phyloP scores from a whole-genome alignment of 2,113 vertebrate species.

The Rhea americana region DNA sequence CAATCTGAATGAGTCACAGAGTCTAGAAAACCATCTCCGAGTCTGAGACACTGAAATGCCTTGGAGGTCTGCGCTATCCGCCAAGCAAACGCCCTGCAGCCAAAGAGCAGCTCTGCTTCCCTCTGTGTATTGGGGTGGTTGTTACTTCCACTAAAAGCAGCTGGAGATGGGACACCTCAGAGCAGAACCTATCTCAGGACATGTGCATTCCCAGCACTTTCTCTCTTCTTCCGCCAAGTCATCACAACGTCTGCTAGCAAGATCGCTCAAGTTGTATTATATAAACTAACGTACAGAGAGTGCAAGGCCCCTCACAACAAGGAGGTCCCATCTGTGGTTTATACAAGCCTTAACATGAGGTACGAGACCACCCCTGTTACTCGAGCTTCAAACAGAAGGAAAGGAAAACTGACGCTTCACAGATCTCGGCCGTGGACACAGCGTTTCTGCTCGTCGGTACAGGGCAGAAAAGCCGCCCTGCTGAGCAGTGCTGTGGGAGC shows the following conservation, averaged over 20 bases:
- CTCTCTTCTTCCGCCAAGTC: rapidly evolving
- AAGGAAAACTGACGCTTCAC: background rate
- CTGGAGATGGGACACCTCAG: rapidly evolving
- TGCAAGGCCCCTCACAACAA: rapidly evolving
- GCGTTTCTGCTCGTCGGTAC: rapidly evolving
- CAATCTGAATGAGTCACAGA: background rate
- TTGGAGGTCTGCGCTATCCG: background rate
- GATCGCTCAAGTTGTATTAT: rapidly evolving
- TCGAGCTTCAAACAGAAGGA: background rate
- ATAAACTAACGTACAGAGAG: rapidly evolving
- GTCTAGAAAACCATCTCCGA: background rate
- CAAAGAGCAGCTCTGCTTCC: background rate
- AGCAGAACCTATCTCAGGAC: background rate
- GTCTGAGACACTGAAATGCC: background rate
- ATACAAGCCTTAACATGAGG: background rate
- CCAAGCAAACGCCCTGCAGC: background rate
- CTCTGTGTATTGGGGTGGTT: rapidly evolving
- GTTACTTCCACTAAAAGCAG: background rate
- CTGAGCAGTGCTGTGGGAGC: rapidly evolving
- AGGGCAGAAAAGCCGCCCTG: background rate
- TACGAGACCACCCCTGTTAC: background rate
- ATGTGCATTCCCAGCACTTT: rapidly evolving
- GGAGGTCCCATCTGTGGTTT: rapidly evolving
- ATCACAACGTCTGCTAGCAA: rapidly evolving
- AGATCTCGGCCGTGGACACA: too few relatives aligned